These are phyloP conservation scores for Hyles lineata DNA, from an alignment of 2,888 invertebrate species.

Conservation along the genomic window DNA sequence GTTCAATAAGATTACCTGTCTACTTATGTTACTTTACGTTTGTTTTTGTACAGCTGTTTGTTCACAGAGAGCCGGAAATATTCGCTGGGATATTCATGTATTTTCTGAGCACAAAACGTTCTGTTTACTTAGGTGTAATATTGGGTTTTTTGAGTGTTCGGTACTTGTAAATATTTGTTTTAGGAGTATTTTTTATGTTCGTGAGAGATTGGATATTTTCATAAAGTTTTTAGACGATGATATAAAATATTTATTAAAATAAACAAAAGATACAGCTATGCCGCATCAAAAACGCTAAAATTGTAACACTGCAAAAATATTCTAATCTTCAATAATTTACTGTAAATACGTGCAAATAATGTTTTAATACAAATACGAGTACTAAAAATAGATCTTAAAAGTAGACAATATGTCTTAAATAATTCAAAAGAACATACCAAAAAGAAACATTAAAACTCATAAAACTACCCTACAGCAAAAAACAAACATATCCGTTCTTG, in stretches of 20 bases:
- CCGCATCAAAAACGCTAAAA: too few species aligned
- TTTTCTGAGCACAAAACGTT: slow-evolving; percentile 6
- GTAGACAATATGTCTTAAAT: too few species aligned
- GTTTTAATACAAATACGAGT: too few species aligned
- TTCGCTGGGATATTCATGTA: slow-evolving; percentile 25
- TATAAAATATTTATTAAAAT: background rate
- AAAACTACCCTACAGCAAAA: background rate
- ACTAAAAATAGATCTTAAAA: too few species aligned
- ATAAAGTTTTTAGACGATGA: background rate
- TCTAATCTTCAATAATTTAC: too few species aligned
- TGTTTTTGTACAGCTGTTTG: slow-evolving; percentile 45
- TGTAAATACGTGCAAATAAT: too few species aligned
- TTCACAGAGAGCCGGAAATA: slow-evolving; percentile 35
- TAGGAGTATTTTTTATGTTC: background rate
- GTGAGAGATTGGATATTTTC: background rate
- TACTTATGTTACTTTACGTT: slow-evolving; percentile 44
- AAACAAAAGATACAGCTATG: too few species aligned
- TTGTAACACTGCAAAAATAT: too few species aligned
- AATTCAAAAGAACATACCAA: too few species aligned
- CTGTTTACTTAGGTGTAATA: slow-evolving; percentile 18
- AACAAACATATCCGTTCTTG: background rate
- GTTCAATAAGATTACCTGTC: slow-evolving; percentile 50
- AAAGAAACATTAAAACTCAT: too few species aligned
- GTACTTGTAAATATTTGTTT: background rate
- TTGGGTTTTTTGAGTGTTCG: slow-evolving; percentile 16